phyloP scores from a whole-genome alignment of 2,113 vertebrate genomes.

The Lota lota region DNA sequence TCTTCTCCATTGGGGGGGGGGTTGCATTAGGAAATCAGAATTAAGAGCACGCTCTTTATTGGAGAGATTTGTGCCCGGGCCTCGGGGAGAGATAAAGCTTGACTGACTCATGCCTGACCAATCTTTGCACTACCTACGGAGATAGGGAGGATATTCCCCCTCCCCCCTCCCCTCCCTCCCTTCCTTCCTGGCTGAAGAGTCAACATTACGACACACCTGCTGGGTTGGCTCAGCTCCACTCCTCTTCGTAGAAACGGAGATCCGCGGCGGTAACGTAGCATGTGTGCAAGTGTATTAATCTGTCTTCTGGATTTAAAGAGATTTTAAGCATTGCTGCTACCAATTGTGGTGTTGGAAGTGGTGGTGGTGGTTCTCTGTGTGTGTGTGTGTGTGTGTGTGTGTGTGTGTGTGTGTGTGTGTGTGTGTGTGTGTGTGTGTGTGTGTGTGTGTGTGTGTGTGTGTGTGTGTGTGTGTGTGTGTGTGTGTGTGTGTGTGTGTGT shows the following conservation, averaged over 20 bases:
- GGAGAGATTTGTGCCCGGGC: slow-evolving; percentile 61
- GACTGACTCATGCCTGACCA: slow-evolving; percentile 61
- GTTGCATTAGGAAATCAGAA: slow-evolving; percentile 69
- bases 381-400: slow-evolving; percentile 17
- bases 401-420: slow-evolving; percentile 33
- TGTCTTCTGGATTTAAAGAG: background rate
- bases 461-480: slow-evolving; percentile 20
- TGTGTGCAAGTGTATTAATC: background rate
- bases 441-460: slow-evolving; percentile 19
- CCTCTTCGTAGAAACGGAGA: too few relatives aligned
- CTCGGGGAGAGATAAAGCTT: slow-evolving; percentile 68
- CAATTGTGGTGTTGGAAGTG: background rate
- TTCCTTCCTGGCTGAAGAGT: background rate
- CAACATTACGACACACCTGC: too few relatives aligned
- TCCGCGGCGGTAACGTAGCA: background rate
- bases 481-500: slow-evolving; percentile 33
- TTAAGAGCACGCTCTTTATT: slow-evolving; percentile 71
- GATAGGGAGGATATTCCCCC: slow-evolving; percentile 55
- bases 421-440: background rate
- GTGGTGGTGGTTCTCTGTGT: background rate
- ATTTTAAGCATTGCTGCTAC: background rate
- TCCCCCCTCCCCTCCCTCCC: slow-evolving; percentile 5
- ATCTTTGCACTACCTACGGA: slow-evolving; percentile 53
- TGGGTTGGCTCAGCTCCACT: too few relatives aligned
- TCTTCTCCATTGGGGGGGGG: slow-evolving; percentile 67